Evolutionary conservation across 2,888 invertebrate genomes (phyloP).

Genomic region (Dorcus parallelipipedus): DNA sequence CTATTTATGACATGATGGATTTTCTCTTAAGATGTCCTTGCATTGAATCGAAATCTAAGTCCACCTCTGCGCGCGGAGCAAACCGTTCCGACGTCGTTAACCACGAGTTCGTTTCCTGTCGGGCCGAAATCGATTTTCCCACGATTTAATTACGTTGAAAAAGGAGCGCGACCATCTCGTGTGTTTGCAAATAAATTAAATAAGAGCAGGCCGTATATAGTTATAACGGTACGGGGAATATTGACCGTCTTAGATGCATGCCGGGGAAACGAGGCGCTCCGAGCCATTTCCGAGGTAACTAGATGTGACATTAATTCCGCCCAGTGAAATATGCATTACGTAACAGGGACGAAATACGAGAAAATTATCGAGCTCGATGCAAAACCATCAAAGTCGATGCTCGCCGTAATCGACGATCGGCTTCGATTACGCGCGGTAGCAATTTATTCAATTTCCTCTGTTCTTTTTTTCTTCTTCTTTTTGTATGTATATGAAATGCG

Average conservation of each 20-base stretch:
- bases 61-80: too few species aligned
- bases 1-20: too few species aligned
- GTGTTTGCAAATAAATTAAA: slow-evolving; percentile 3
- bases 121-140: slow-evolving; percentile 7
- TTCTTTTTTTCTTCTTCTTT: too few species aligned
- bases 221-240: slow-evolving; percentile 11
- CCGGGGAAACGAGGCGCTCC: neutral
- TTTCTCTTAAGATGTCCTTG: too few species aligned
- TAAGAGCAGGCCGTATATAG: slow-evolving; percentile 7
- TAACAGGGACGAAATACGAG: slow-evolving; percentile 3
- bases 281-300: slow-evolving; percentile 6
- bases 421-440: too few species aligned
- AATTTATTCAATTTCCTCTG: too few species aligned
- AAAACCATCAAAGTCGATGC: neutral
- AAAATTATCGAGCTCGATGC: neutral
- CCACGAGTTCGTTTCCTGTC: too few species aligned
- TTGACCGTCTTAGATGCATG: neutral
- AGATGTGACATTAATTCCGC: slow-evolving; percentile 6
- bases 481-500: too few species aligned
- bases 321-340: slow-evolving; percentile 4
- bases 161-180: neutral
- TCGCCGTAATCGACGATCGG: too few species aligned
- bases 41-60: too few species aligned
- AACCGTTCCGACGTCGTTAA: too few species aligned
- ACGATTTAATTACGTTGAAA: slow-evolving; percentile 5